phyloP scores from a whole-genome alignment of 2,113 vertebrate species.

The Crocuta crocuta region DNA sequence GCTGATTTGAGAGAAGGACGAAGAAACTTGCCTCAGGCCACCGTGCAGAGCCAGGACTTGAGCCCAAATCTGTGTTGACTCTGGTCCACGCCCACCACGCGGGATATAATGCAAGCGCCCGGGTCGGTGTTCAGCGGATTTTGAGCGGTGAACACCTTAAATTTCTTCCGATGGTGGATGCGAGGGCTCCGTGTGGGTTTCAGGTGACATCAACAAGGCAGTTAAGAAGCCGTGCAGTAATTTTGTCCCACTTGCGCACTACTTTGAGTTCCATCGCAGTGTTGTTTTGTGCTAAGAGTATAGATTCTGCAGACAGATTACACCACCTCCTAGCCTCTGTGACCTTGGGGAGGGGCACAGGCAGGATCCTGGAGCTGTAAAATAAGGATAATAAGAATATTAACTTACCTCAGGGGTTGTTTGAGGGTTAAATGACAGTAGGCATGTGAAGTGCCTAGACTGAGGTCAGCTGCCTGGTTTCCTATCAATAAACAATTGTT shows the following conservation, averaged over 20 bases:
- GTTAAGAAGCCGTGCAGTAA: neutral
- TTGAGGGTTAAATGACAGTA: neutral
- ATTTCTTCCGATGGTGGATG: neutral
- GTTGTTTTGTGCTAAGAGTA: neutral
- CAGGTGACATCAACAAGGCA: neutral
- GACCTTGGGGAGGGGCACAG: constrained; percentile 1
- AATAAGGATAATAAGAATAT: constrained; percentile 18
- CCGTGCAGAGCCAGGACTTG: neutral
- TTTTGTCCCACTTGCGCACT: neutral
- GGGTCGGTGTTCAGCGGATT: neutral
- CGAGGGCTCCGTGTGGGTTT: neutral
- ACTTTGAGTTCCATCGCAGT: neutral
- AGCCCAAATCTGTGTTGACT: neutral
- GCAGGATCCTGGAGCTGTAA: neutral
- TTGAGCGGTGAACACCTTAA: neutral
- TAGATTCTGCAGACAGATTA: constrained; percentile 30
- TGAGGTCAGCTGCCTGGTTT: neutral
- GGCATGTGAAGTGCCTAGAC: neutral
- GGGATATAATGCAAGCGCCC: too few relatives aligned
- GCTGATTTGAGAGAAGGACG: neutral
- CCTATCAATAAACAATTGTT: neutral
- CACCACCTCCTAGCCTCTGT: constrained; percentile 20
- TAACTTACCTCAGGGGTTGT: neutral
- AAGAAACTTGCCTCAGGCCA: neutral
- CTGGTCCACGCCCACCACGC: too few relatives aligned